These are phyloP conservation scores for Novumbra hubbsi DNA, from an alignment of 2,797 vertebrate species.

Conservation along the genomic window DNA sequence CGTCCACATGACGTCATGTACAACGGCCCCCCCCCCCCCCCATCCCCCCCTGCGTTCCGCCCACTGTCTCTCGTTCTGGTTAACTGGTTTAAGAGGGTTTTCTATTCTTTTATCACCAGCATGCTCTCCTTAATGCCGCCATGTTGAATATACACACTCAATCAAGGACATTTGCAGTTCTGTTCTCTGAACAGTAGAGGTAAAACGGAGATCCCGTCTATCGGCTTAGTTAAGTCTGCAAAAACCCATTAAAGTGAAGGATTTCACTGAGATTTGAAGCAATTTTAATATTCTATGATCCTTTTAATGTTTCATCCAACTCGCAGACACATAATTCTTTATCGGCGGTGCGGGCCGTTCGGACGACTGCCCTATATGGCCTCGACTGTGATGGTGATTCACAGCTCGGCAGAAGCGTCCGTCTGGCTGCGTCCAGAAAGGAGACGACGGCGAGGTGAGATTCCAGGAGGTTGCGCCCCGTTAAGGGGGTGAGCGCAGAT, in stretches of 20 bases:
- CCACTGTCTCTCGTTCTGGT: too few relatives aligned
- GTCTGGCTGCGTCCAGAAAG: not conserved
- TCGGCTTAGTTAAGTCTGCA: not conserved
- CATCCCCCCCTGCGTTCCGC: not conserved
- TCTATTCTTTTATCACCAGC: not conserved
- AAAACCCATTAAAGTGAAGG: not conserved
- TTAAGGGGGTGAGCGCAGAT: conserved; percentile 61
- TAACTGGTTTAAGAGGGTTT: conserved; percentile 4
- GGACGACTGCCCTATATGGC: conserved; percentile 15
- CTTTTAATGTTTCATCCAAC: not conserved
- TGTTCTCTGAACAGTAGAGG: not conserved
- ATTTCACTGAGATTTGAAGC: not conserved
- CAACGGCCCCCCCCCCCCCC: not conserved
- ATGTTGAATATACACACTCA: conserved; percentile 1
- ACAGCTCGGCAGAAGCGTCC: conserved; percentile 28
- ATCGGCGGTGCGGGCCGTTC: conserved; percentile 6
- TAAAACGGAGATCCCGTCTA: not conserved
- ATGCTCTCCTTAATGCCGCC: conserved; percentile 7
- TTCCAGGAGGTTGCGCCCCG: conserved; percentile 29
- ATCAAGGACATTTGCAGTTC: not conserved
- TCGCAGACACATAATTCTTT: conserved; percentile 29
- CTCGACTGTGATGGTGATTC: conserved; percentile 33
- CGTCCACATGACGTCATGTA: conserved; percentile 27
- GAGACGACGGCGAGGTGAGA: conserved; percentile 29
- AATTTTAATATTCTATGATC: conserved; percentile 3